A percentile compares a stretch with the other conserved stretches of the same genome.
phyloP scores from a whole-genome alignment of 2,797 vertebrate genomes.

The Emydoidea blandingii region DNA sequence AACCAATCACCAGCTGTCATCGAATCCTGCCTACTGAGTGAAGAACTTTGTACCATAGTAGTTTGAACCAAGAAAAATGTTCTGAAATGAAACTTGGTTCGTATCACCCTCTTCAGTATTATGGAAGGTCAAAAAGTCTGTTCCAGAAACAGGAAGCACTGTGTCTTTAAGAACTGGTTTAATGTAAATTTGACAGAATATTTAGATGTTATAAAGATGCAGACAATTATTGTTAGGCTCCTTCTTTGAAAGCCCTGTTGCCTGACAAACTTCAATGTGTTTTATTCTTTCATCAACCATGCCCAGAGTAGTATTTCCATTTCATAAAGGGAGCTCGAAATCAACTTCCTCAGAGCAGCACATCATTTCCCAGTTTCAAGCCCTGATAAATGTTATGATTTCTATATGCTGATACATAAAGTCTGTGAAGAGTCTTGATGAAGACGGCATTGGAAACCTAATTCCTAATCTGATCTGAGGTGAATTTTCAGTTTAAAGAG shows the following conservation, averaged over 20 bases:
- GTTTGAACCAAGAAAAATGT: slow-evolving; percentile 30
- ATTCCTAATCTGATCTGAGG: slow-evolving; percentile 1
- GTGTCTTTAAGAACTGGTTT: slow-evolving; percentile 22
- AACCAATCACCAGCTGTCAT: slow-evolving; percentile 37
- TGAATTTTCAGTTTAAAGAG: slow-evolving; percentile 32
- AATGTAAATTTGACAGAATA: slow-evolving; percentile 20
- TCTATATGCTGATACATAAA: slow-evolving; percentile 10
- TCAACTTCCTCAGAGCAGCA: neutral
- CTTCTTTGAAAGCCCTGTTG: neutral
- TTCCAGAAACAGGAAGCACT: neutral
- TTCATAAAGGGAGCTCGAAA: neutral
- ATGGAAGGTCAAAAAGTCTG: slow-evolving; percentile 39
- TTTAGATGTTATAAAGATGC: neutral
- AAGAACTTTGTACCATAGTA: slow-evolving; percentile 15
- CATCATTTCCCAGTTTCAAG: slow-evolving; percentile 31
- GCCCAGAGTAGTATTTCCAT: neutral
- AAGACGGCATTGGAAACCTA: neutral
- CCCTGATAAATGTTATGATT: neutral
- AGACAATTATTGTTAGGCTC: slow-evolving; percentile 20
- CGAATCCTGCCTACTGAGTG: slow-evolving; percentile 40
- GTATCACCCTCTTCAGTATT: slow-evolving; percentile 32
- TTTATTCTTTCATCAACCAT: slow-evolving; percentile 13
- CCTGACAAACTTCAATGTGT: neutral
- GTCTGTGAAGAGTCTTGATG: slow-evolving; percentile 25
- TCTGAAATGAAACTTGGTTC: slow-evolving; percentile 2